A percentile compares a stretch with the other conserved stretches of the same genome.
These are phyloP conservation scores for Neoniphon sammara DNA, from an alignment of 2,797 vertebrate genomes.

Conservation along the genomic window DNA sequence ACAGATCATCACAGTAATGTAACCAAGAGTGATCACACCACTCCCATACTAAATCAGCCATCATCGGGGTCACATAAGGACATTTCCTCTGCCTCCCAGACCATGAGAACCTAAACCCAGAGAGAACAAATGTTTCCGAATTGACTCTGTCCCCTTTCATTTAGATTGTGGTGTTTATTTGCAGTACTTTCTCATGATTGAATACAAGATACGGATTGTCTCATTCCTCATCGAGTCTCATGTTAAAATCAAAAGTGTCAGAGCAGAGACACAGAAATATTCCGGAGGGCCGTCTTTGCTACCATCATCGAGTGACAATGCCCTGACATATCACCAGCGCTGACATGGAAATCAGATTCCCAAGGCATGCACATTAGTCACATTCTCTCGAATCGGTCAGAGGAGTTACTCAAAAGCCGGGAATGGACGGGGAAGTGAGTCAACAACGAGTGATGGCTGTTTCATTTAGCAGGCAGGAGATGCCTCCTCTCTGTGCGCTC, in stretches of 20 bases:
- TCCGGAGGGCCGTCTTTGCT: not conserved
- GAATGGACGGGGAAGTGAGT: constrained; percentile 28
- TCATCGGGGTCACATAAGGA: constrained; percentile 58
- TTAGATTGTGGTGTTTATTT: constrained; percentile 50
- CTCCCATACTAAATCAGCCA: constrained; percentile 40
- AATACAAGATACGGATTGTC: constrained; percentile 14
- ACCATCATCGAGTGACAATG: not conserved
- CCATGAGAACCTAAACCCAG: constrained; percentile 39
- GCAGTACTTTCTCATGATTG: constrained; percentile 38
- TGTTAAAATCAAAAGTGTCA: constrained; percentile 43
- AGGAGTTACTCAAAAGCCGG: not conserved
- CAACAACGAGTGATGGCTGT: constrained; percentile 31
- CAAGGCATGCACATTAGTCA: constrained; percentile 31
- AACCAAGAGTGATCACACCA: constrained; percentile 44
- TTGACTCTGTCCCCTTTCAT: constrained; percentile 44
- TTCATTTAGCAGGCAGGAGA: constrained; percentile 71
- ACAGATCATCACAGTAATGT: constrained; percentile 43
- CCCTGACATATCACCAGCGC: constrained; percentile 35
- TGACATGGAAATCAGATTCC: constrained; percentile 32
- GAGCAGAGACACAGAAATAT: constrained; percentile 45
- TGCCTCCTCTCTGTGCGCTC: constrained; percentile 54
- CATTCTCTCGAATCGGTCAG: constrained; percentile 6
- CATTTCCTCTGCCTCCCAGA: constrained; percentile 29
- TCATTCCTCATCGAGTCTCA: constrained; percentile 3
- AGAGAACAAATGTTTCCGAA: constrained; percentile 44